Conservation (phyloP, 1,140 invertebrate genomes). For the Odontomachus brunneus region DNA sequence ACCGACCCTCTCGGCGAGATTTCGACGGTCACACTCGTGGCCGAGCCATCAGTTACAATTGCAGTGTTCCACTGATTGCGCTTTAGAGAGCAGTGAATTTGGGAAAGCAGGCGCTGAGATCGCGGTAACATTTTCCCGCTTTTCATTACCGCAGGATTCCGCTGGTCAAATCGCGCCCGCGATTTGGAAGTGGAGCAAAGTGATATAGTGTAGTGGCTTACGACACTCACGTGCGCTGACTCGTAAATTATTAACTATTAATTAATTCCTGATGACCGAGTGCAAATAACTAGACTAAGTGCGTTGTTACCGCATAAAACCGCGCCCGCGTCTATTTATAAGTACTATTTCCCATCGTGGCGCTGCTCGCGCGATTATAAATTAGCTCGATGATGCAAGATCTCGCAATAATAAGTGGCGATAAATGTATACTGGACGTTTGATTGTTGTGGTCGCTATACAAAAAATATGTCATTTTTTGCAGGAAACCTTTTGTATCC, state of each 20-base stretch:
- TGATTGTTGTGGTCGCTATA: background rate
- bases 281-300: constrained; percentile 8
- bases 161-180: too few species aligned
- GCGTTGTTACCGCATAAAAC: constrained; percentile 11
- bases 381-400: background rate
- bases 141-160: too few species aligned
- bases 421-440: background rate
- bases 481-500: too few species aligned
- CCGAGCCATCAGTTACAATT: too few species aligned
- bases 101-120: too few species aligned
- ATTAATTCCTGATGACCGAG: background rate
- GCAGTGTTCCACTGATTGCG: too few species aligned
- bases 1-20: too few species aligned
- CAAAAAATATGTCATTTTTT: too few species aligned
- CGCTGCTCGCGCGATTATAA: constrained; percentile 12
- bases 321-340: constrained; percentile 11
- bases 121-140: too few species aligned
- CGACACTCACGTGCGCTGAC: background rate
- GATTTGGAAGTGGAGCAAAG: background rate
- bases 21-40: too few species aligned
- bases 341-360: constrained; percentile 31
- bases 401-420: constrained; percentile 7
- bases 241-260: constrained; percentile 24
- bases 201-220: background rate
- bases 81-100: too few species aligned